Evolutionary conservation across 2,113 vertebrate species (phyloP), one percentile per base, ranked within the genome.

Genomic region (Steatornis caripensis): DNA sequence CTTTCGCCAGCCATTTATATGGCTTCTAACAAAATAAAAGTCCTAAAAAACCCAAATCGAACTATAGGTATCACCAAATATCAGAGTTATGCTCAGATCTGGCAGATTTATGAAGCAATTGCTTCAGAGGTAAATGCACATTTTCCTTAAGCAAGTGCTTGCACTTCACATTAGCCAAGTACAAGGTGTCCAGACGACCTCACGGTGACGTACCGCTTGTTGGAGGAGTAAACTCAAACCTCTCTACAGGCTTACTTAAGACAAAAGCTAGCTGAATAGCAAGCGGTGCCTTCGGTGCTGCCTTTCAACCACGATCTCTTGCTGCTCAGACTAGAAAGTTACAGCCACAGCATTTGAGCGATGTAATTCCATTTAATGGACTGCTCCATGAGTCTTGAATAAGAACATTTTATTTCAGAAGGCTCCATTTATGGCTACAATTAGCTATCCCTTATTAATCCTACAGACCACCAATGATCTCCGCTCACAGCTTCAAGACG

Each of bases 191-290:
- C 60, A 36, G 60, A 43, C 24, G 34, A 45, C 36, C n/a, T 78
- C 78, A 15, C 39, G 15, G 60, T 3, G 49, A 60, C 0, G 5
- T 8, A 37, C 46, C 39, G 30, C 19, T 1, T 4, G 3, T 4
- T 32, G 21, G 37, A 74, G 36, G 66, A 46, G 20, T 10, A 36
- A 39, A 36, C 19, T n/a, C 10, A 2, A 87, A 69, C 11, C 13
- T 53, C n/a, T 62, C 43, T 6, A 2, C 9, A 37, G 34, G 29
- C 10, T 77, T 32, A 6, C 12, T 57, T 20, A 7, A 53, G 30
- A 57, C 13, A 69, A 48, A 68, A 79, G 11, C 4, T 7, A 60
- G 26, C 53, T 58, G 46, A 57, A 39, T 2, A 81, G 5, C 45
- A 34, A 70, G 70, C 23, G 39, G n/a, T 23, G n/a, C 37, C 32